Base-by-base conservation (phyloP, 2,797 vertebrate genomes). In the Poecile montanus region DNA sequence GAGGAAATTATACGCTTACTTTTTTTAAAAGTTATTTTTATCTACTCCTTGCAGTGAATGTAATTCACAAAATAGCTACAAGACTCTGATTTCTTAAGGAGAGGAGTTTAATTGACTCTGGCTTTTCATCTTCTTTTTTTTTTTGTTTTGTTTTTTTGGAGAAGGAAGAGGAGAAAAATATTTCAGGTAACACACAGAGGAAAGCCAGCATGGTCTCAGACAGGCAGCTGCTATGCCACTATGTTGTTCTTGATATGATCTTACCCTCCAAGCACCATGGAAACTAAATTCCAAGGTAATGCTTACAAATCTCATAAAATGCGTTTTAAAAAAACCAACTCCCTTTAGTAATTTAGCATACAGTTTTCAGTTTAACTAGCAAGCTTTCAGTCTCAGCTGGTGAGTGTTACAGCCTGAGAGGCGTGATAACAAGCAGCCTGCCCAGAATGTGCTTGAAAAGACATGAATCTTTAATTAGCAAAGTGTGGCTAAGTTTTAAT, bases 231-330 rank as follows among this genome's bases (percentile, higher is more conserved):
- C 67, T 68, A n/a, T 1, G 1, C 51, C 77, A 82, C 66, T 79
- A 1, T 16, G 32, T 38, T 8, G 2, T 17, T 92, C 51, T 32
- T 51, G 47, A 63, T 76, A 54, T 5, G 42, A 91, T 83, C 72
- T 76, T 70, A 50, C 8, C 22, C 53, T 89, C 14, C 57, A 11
- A 78, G 74, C 32, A 91, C 60, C 79, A 85, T 17, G 38, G 82
- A 62, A 94, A 80, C 65, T 60, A 53, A 95, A 71, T 82, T 94
- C 82, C 92, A 60, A 77, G 57, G 72, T 29, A 94, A 85, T 82
- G 63, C 30, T 70, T 85, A 67, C 23, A 94, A 34, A 77, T 71
- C 40, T 48, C 32, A 63, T 65, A 85, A 80, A 91, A 89, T 17
- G 53, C 34, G 48, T 44, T 88, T 73, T 1, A 26, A 70, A 66